Evolutionary conservation across 2,888 invertebrate genomes (phyloP), one percentile per base, ranked within the genome.

Genomic region (Ochlodes sylvanus): DNA sequence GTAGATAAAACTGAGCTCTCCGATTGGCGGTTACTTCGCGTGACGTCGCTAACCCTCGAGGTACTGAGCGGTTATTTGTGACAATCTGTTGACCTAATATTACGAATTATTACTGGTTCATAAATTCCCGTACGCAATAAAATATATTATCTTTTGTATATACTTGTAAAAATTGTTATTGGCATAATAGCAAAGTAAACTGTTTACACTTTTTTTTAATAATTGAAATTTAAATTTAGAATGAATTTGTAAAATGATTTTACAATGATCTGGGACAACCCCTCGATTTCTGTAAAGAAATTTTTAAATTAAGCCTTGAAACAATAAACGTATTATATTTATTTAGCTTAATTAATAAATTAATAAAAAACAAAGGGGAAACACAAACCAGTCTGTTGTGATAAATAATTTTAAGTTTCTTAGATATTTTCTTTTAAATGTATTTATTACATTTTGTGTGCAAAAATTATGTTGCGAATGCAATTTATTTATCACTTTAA

Each of bases 321-420:
- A 73, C 75, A 76, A 76, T 77, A 70, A 71, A 70, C 76, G 68
- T 70, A 63, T 77, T 79, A 82, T 85, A 87, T 88, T 89, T 88
- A 89, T 89, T 88, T 88, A 87, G 83, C 76, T 79, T 75, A 79
- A 78, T 74, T 76, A 76, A 75, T 76, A 72, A 76, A 71, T 62
- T 38, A 50, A n/a, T 41, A 47, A 70, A 65, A 74, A 73, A 81
- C 75, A 76, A 81, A 84, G 81, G 81, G 83, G 84, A 81, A 86
- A 85, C 85, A 88, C 84, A 86, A 89, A 90, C 87, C 88, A 88
- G 82, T 87, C 84, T 88, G 85, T 89, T 92, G 91, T 92, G 91
- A 92, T 92, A 92, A 86, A 86, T 89, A 87, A 86, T 88, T 87
- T 84, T 88, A 87, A 88, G 86, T 79, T 81, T 81, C 77, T 75